A percentile compares a stretch with the other conserved stretches of the same genome.
phyloP scores from a whole-genome alignment of 2,888 invertebrate genomes.

The Perizoma affinitatum region DNA sequence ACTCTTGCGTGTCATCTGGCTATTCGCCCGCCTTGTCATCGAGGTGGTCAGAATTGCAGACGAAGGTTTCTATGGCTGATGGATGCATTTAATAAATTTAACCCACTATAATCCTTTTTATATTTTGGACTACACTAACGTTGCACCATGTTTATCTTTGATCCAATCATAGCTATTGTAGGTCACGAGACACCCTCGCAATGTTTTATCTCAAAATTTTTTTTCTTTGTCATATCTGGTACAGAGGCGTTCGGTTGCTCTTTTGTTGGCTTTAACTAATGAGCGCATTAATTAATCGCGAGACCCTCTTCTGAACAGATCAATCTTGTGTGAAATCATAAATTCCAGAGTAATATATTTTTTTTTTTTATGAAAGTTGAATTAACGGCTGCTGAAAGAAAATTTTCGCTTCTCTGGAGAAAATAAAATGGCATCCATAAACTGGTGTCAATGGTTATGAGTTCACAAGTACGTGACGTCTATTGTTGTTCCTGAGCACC shows the following conservation, averaged over 20 bases:
- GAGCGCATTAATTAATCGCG: constrained; percentile 28
- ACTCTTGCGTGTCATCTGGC: too few species aligned
- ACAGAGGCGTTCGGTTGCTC: constrained; percentile 19
- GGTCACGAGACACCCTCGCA: constrained; percentile 2
- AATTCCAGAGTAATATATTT: too few species aligned
- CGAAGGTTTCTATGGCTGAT: too few species aligned
- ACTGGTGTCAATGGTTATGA: constrained; percentile 73
- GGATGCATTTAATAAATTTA: constrained; percentile 1
- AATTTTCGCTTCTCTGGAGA: constrained; percentile 28
- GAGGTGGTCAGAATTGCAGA: too few species aligned
- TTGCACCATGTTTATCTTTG: constrained; percentile 16
- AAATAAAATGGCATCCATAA: constrained; percentile 63
- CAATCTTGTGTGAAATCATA: constrained; percentile 13
- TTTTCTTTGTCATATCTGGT: constrained; percentile 15
- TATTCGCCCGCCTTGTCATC: too few species aligned
- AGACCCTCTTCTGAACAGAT: constrained; percentile 15
- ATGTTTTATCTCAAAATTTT: constrained; percentile 8
- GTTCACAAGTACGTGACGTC: constrained; percentile 70
- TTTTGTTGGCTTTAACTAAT: constrained; percentile 23
- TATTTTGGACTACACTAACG: constrained; percentile 10
- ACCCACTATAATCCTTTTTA: constrained; percentile 6
- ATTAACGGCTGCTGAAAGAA: constrained; percentile 22
- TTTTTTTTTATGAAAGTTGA: too few species aligned
- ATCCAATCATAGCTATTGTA: constrained; percentile 8
- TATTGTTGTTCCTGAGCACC: constrained; percentile 59